phyloP scores from a whole-genome alignment of 2,797 vertebrate species.

The Acestrorhynchus altus region DNA sequence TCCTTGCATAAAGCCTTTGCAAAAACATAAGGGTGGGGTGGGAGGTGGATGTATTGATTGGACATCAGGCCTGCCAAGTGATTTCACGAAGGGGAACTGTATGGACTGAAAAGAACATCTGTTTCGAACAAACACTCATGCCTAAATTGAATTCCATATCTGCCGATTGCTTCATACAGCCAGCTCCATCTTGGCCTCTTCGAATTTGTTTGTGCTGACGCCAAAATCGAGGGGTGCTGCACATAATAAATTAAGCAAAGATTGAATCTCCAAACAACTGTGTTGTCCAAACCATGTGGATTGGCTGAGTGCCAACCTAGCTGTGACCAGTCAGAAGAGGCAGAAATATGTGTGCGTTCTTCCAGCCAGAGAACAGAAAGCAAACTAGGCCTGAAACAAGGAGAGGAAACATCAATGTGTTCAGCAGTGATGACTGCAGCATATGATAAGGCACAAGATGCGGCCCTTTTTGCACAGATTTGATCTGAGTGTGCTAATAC shows the following conservation, averaged over 20 bases:
- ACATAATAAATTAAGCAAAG: slow-evolving; percentile 25
- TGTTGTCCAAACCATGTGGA: slow-evolving; percentile 8
- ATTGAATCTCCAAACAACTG: slow-evolving; percentile 6
- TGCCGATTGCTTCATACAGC: not conserved
- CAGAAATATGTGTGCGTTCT: not conserved
- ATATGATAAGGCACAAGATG: slow-evolving; percentile 1
- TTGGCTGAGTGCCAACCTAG: not conserved
- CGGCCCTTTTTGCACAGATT: not conserved
- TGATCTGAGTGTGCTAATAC: slow-evolving; percentile 19
- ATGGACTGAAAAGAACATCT: slow-evolving; percentile 23
- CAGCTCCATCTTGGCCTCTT: slow-evolving; percentile 2
- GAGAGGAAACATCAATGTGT: not conserved
- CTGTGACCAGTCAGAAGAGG: slow-evolving; percentile 8
- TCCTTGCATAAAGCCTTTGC: not conserved
- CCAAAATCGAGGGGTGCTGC: slow-evolving; percentile 8
- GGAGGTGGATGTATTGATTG: no score
- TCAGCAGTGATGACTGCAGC: slow-evolving; percentile 9
- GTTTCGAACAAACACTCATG: not conserved
- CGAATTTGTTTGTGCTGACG: slow-evolving; percentile 23
- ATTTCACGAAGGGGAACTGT: not conserved
- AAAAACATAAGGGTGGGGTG: slow-evolving; percentile 1
- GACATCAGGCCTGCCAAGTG: not conserved
- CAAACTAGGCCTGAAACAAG: not conserved
- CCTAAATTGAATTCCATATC: slow-evolving; percentile 15
- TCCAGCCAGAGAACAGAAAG: not conserved